phyloP scores from a whole-genome alignment of 2,113 vertebrate genomes.

The human region DNA sequence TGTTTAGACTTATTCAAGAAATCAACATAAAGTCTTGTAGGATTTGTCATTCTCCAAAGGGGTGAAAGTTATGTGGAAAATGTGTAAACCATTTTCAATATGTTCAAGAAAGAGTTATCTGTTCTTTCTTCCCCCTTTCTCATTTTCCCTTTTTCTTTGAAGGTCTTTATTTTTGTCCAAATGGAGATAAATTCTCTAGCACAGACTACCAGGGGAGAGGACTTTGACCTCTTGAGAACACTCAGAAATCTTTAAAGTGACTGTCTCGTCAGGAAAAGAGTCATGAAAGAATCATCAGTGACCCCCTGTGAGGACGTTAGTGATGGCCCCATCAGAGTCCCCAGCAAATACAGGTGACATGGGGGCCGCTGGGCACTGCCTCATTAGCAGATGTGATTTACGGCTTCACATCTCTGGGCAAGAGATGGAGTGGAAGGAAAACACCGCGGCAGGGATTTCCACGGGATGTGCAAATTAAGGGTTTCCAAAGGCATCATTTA shows the following conservation, averaged over 20 bases:
- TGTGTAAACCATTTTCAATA: not conserved
- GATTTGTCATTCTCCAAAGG: not conserved
- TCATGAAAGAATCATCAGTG: constrained; percentile 21
- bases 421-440: constrained; percentile 9
- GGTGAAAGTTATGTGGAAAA: not conserved
- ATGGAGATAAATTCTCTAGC: constrained; percentile 18
- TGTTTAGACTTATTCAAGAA: not conserved
- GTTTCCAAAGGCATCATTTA: constrained; percentile 53
- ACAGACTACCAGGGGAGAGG: not conserved
- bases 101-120: not conserved
- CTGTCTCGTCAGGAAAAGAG: not conserved
- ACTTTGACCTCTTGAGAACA: not conserved
- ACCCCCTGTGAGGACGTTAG: not conserved
- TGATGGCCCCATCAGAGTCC: not conserved
- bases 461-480: not conserved
- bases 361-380: not conserved
- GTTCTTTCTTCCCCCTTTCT: not conserved
- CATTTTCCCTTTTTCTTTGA: constrained; percentile 5
- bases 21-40: not conserved
- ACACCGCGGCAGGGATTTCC: not conserved
- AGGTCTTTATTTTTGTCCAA: constrained; percentile 45
- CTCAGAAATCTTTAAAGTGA: constrained; percentile 14
- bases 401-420: not conserved
- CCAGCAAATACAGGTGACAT: not conserved
- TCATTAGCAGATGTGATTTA: constrained; percentile 19